Base-by-base conservation (phyloP, 2,797 vertebrate species). In the Eulemur mongoz region DNA sequence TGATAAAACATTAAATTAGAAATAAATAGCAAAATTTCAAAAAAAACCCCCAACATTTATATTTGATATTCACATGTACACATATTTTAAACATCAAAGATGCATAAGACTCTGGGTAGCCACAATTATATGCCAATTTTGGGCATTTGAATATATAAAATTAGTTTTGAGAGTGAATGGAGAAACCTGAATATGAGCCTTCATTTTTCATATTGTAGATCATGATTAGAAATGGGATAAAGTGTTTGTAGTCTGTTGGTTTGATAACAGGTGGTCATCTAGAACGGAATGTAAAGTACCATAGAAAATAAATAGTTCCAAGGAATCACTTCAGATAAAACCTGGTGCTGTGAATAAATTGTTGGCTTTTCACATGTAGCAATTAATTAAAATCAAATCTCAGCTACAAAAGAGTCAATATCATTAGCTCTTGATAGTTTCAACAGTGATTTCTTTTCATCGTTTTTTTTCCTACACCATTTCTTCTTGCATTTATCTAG, bases 381-480 rank as follows among this genome's bases (percentile, higher is more conserved):
- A 89, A 85, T 2, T 43, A 88, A 91, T 82, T 95, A 93, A 88
- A 92, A 61, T 54, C 4, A 76, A 86, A 79, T 57, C 35, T 93
- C 27, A 78, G 27, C 12, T 78, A 25, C 4, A 50, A 93, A 91
- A 69, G 32, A 65, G 63, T 65, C 1, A 1, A 45, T 63, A 54
- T 84, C 52, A 57, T 92, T 79, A 89, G 50, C 2, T 2, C 9
- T 76, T 52, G 7, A 23, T 61, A 76, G 57, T 67, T 82, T 88
- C n/a, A 78, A 88, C 7, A 72, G 7, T 59, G 15, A 1, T 57
- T 90, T 95, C 45, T 87, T 82, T 81, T 48, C 3, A 80, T 83
- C 11, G 25, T 5, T 54, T n/a, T 40, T 86, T 79, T 63, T 59
- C 10, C 22, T 80, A n/a, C 2, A 80, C 30, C 57, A 17, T 81